A percentile compares a stretch with the other conserved stretches of the same genome.
Conservation (phyloP, 1,140 invertebrate species). For the Globodera ellingtonae region DNA sequence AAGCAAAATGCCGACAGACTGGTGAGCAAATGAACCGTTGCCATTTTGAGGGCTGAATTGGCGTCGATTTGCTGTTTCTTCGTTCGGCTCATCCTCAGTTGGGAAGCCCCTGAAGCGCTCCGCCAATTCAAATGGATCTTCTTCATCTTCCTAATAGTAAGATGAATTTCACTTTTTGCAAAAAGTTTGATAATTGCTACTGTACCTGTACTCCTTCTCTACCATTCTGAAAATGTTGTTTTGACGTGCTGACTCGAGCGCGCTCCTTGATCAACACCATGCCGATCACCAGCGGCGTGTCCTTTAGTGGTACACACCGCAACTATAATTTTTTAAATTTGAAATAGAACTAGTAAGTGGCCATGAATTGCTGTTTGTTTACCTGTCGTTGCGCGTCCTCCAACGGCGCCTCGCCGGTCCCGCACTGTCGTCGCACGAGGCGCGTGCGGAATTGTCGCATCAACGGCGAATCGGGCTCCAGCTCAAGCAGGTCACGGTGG, state of each 20-base stretch:
- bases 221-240: not conserved
- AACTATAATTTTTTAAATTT: slow-evolving; percentile 33
- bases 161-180: not conserved
- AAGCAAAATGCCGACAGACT: slow-evolving; percentile 21
- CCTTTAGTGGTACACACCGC: slow-evolving; percentile 30
- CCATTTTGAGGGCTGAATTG: not conserved
- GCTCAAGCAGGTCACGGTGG: slow-evolving; percentile 54
- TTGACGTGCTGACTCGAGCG: slow-evolving; percentile 1
- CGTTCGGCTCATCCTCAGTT: not conserved
- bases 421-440: slow-evolving; percentile 50
- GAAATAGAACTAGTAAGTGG: not conserved
- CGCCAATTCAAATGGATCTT: slow-evolving; percentile 17
- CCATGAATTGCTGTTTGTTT: not conserved
- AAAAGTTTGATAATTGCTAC: slow-evolving; percentile 1
- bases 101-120: not conserved
- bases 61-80: not conserved
- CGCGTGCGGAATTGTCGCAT: slow-evolving; percentile 42
- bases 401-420: slow-evolving; percentile 14
- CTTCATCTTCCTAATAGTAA: not conserved
- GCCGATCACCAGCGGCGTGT: slow-evolving; percentile 49
- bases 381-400: slow-evolving; percentile 16
- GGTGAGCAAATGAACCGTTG: not conserved
- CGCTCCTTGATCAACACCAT: slow-evolving; percentile 36
- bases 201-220: not conserved
- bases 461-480: slow-evolving; percentile 52